Conservation (phyloP, 2,888 invertebrate species). For the Thera britannica region DNA sequence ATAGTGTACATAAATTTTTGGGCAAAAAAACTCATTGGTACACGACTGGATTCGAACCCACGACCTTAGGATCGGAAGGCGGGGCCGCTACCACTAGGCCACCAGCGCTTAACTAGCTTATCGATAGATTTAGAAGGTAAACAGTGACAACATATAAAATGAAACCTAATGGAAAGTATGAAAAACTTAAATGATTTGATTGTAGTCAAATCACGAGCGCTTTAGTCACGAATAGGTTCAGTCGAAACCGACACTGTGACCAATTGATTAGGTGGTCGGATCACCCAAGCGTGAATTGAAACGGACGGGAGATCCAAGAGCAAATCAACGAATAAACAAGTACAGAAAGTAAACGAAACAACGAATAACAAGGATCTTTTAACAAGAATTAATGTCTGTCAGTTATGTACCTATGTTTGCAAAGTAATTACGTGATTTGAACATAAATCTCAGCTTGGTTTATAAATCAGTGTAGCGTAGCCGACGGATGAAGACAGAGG, state of each 20-base stretch:
- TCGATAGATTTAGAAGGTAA: constrained; percentile 43
- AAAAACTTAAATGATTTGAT: constrained; percentile 50
- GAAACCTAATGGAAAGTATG: constrained; percentile 15
- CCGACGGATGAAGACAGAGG: constrained; percentile 39
- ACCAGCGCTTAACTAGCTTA: constrained; percentile 31
- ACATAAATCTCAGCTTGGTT: constrained; percentile 56
- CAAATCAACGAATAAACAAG: constrained; percentile 51
- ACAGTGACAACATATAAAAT: constrained; percentile 40
- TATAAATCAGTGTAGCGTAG: constrained; percentile 54
- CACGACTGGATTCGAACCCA: no score
- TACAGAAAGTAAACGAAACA: constrained; percentile 42
- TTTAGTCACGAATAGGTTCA: constrained; percentile 51
- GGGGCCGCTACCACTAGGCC: no score
- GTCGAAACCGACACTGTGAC: constrained; percentile 60
- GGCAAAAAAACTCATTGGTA: no score
- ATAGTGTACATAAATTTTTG: no score
- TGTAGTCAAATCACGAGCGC: constrained; percentile 56
- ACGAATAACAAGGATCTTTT: constrained; percentile 48
- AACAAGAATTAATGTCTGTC: constrained; percentile 41
- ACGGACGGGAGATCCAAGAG: constrained; percentile 54
- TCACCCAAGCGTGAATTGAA: constrained; percentile 60
- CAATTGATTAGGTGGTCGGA: constrained; percentile 64
- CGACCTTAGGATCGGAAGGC: no score
- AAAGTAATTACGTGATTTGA: constrained; percentile 55
- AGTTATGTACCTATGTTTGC: constrained; percentile 34